Conservation (phyloP, 2,888 invertebrate genomes). For the Yponomeuta cagnagella region DNA sequence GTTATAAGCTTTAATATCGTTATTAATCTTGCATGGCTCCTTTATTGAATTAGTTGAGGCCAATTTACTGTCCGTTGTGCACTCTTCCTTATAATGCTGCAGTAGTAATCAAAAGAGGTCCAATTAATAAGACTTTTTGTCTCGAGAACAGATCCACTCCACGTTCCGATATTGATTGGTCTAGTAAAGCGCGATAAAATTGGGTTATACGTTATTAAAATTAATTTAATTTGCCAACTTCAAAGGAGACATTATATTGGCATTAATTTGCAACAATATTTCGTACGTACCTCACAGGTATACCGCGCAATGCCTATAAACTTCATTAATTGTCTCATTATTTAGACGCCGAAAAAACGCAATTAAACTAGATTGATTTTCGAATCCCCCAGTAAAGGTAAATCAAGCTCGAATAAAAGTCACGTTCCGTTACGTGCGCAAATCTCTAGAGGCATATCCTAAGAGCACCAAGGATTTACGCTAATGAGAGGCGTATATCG, state of each 20-base stretch:
- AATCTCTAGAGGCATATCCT: not conserved
- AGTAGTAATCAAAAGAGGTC: constrained; percentile 26
- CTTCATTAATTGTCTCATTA: not conserved
- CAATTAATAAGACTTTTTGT: constrained; percentile 60
- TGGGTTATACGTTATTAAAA: constrained; percentile 18
- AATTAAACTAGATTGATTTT: constrained; percentile 3
- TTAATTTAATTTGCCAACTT: not conserved
- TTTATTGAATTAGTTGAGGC: not conserved
- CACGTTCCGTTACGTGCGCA: not conserved
- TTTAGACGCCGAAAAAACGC: not conserved
- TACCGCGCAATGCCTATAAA: not conserved
- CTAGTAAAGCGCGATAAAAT: constrained; percentile 3
- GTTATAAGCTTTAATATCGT: too few species aligned
- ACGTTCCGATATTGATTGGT: constrained; percentile 5
- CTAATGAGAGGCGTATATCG: constrained; percentile 2
- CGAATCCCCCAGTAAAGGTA: not conserved
- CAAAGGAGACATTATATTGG: not conserved
- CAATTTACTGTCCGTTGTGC: not conserved
- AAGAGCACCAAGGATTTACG: not conserved
- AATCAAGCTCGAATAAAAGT: not conserved
- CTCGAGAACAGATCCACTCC: constrained; percentile 33
- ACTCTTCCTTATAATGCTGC: not conserved
- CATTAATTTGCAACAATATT: not conserved
- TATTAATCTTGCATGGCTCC: too few species aligned
- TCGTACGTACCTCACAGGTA: not conserved